A percentile compares a stretch with the other conserved stretches of the same genome.
phyloP scores from a whole-genome alignment of 2,888 invertebrate species.

The Hesperia comma region DNA sequence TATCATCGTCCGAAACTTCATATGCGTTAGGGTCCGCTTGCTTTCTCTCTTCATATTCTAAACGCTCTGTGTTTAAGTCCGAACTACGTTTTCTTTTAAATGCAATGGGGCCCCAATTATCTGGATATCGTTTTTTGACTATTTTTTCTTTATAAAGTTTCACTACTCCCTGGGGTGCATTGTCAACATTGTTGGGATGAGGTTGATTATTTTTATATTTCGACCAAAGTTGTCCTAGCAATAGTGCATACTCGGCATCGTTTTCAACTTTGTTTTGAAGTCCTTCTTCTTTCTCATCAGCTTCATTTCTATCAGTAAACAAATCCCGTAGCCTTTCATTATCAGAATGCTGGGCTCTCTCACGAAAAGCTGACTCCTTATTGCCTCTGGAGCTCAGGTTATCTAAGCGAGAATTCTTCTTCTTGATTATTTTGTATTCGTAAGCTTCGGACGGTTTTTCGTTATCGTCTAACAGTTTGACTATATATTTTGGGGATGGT shows the following conservation, averaged over 20 bases:
- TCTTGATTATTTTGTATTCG: conserved; percentile 82
- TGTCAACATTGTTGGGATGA: conserved; percentile 62
- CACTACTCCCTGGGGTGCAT: conserved; percentile 71
- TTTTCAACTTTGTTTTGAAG: conserved; percentile 64
- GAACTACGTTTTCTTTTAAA: conserved; percentile 80
- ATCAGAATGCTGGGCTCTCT: conserved; percentile 70
- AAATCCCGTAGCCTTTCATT: conserved; percentile 72
- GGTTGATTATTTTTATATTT: conserved; percentile 80
- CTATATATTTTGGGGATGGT: conserved; percentile 65
- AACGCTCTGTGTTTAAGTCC: conserved; percentile 54
- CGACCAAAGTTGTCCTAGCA: conserved; percentile 83
- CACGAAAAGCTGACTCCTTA: conserved; percentile 76
- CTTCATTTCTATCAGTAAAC: conserved; percentile 67
- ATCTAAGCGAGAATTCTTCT: conserved; percentile 66
- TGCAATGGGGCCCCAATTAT: conserved; percentile 80
- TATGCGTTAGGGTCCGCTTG: conserved; percentile 61
- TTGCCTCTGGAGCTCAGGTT: conserved; percentile 45
- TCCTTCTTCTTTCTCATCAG: conserved; percentile 59
- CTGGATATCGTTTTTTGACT: conserved; percentile 73
- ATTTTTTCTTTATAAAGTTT: conserved; percentile 76
- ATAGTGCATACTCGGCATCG: conserved; percentile 80
- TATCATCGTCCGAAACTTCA: conserved; percentile 68
- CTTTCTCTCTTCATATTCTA: conserved; percentile 61
- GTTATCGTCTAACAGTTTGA: conserved; percentile 68
- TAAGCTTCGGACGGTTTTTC: conserved; percentile 80